These are phyloP conservation scores for Agonopterix alstromeriana DNA, from an alignment of 2,888 invertebrate genomes.

Conservation along the genomic window DNA sequence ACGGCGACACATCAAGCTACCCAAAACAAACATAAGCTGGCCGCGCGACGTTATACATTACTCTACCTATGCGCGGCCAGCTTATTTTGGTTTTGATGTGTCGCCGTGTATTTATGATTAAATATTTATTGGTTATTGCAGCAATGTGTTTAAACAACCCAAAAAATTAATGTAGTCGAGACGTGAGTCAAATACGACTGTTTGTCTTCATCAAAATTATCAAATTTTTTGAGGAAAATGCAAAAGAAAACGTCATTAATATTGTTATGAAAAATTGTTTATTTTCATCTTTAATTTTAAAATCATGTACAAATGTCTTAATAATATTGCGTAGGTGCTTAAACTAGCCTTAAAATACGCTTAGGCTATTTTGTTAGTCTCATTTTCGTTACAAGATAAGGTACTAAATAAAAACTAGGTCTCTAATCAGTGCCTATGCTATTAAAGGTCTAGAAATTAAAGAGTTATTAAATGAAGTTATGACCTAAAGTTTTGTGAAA, in stretches of 20 bases:
- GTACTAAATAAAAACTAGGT: constrained; percentile 21
- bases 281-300: constrained; percentile 40
- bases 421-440: constrained; percentile 15
- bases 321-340: constrained; percentile 18
- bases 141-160: too few species aligned
- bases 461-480: constrained; percentile 18
- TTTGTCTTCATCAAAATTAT: too few species aligned
- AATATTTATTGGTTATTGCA: too few species aligned
- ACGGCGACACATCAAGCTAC: too few species aligned
- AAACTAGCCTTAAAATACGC: constrained; percentile 7
- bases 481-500: constrained; percentile 31
- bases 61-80: too few species aligned
- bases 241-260: background rate
- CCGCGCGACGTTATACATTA: too few species aligned
- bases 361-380: constrained; percentile 27
- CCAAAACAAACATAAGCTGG: too few species aligned
- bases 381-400: constrained; percentile 23
- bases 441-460: constrained; percentile 9
- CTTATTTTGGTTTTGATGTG: too few species aligned
- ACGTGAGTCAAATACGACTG: too few species aligned
- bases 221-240: background rate
- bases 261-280: constrained; percentile 35
- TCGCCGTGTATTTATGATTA: too few species aligned
- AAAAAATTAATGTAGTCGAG: too few species aligned
- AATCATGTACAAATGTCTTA: constrained; percentile 31